Base-by-base conservation (phyloP, 2,888 invertebrate genomes). In the Nudaria mundana region DNA sequence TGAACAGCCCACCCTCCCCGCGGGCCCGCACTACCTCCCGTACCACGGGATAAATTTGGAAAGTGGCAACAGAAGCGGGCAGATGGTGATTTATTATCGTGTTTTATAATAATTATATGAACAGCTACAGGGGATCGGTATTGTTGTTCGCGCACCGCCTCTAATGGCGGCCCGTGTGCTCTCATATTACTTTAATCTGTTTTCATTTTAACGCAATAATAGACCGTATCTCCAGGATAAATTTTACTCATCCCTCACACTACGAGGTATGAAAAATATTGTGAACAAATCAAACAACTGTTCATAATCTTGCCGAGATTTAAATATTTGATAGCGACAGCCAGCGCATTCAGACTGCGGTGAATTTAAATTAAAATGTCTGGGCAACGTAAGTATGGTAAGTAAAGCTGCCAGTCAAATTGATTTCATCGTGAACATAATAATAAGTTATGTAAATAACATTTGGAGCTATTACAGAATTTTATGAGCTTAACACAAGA, bases 31-130 rank as follows among this genome's bases (percentile, higher is more conserved):
- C 36, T 28, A 18, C 38, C 35, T 30, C 38, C 41, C 44, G 46
- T 31, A 30, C 56, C 52, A 52, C 48, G 58, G 74, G 77, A 80
- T 82, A 80, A 79, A 80, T 82, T 83, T 75, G 76, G 78, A 75
- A 77, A 82, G 80, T 76, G 78, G 75, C 76, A 80, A 81, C 80
- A 81, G 78, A 74, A 78, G 78, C 75, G 75, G 66, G 67, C 81
- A 84, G 83, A 83, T 84, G 83, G 76, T 83, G 83, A 86, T 86
- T 84, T 86, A 86, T 85, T 79, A 79, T 79, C 68, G 69, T 77
- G 76, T 84, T 85, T 83, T 81, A 82, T 82, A 82, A 84, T 83
- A 83, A 85, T 84, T 81, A 81, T n/a, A n/a, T 75, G 70, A 62
- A 56, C 65, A 66, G 63, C 60, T 61, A 59, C 64, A 55, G 65